Evolutionary conservation across 2,888 invertebrate species (phyloP).

Genomic region (Metallyticus violacea): DNA sequence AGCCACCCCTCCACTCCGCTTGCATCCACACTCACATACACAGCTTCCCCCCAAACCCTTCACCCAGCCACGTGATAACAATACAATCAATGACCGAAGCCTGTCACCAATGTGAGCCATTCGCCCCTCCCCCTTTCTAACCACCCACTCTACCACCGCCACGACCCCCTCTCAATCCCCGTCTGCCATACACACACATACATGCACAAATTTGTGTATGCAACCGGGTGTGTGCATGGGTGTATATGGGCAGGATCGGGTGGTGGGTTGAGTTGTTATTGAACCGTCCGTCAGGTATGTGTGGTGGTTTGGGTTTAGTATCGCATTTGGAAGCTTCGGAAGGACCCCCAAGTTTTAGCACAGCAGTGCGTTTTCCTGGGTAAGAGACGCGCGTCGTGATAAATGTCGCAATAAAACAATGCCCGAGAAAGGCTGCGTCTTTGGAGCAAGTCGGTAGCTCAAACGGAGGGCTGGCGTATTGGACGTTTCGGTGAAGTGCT

Average conservation of each 20-base stretch:
- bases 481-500: background rate
- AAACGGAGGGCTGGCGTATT: too few species aligned
- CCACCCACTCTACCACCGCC: background rate
- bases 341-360: slow-evolving; percentile 27
- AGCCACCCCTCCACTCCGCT: background rate
- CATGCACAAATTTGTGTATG: slow-evolving; percentile 30
- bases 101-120: slow-evolving; percentile 36
- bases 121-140: slow-evolving; percentile 27
- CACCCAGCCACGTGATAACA: slow-evolving; percentile 35
- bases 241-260: background rate
- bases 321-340: slow-evolving; percentile 27
- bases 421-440: background rate
- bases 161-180: slow-evolving; percentile 5
- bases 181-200: slow-evolving; percentile 26
- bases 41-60: slow-evolving; percentile 19
- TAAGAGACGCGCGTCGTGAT: background rate
- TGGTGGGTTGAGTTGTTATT: slow-evolving; percentile 21
- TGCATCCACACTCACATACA: background rate
- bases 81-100: slow-evolving; percentile 37
- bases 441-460: background rate
- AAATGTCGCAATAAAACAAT: background rate
- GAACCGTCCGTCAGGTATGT: slow-evolving; percentile 29
- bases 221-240: slow-evolving; percentile 18
- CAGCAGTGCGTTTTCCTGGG: background rate
- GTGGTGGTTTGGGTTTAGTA: background rate